A percentile compares a stretch with the other conserved stretches of the same genome.
These are phyloP conservation scores for Delia radicum DNA, from an alignment of 1,140 invertebrate species.

Conservation along the genomic window DNA sequence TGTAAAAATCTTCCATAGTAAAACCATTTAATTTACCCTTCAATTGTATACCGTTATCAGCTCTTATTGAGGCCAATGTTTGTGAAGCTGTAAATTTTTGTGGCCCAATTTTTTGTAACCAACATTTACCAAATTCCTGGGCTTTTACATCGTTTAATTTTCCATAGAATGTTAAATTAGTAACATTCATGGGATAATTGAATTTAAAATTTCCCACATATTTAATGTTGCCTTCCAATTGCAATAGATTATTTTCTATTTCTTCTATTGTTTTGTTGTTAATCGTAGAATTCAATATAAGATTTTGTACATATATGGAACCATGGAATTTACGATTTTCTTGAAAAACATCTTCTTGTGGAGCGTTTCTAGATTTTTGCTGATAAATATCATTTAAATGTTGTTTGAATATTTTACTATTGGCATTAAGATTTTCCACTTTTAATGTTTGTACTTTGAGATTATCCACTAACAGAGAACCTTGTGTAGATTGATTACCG, in stretches of 20 bases:
- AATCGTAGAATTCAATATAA: slow-evolving; percentile 43
- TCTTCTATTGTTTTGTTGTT: slow-evolving; percentile 36
- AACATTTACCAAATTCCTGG: slow-evolving; percentile 37
- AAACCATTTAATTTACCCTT: slow-evolving; percentile 50
- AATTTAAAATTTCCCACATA: slow-evolving; percentile 51
- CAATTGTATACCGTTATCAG: slow-evolving; percentile 39
- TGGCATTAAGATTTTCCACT: slow-evolving; percentile 22
- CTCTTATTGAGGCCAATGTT: slow-evolving; percentile 36
- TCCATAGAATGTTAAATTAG: slow-evolving; percentile 35
- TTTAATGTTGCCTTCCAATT: slow-evolving; percentile 49
- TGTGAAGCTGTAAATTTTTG: slow-evolving; percentile 45
- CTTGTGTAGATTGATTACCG: slow-evolving; percentile 12
- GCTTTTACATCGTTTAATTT: slow-evolving; percentile 44
- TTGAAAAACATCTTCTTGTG: slow-evolving; percentile 21
- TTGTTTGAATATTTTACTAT: slow-evolving; percentile 39
- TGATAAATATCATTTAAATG: slow-evolving; percentile 31
- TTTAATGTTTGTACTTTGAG: slow-evolving; percentile 30
- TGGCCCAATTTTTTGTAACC: slow-evolving; percentile 36
- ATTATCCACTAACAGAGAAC: slow-evolving; percentile 28
- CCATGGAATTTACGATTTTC: slow-evolving; percentile 39
- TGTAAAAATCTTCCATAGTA: slow-evolving; percentile 44
- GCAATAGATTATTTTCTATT: slow-evolving; percentile 42
- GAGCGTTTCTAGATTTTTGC: slow-evolving; percentile 32
- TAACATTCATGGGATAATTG: slow-evolving; percentile 43
- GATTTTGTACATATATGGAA: slow-evolving; percentile 48